Conservation (phyloP, 2,888 invertebrate genomes). For the Aelia acuminata region DNA sequence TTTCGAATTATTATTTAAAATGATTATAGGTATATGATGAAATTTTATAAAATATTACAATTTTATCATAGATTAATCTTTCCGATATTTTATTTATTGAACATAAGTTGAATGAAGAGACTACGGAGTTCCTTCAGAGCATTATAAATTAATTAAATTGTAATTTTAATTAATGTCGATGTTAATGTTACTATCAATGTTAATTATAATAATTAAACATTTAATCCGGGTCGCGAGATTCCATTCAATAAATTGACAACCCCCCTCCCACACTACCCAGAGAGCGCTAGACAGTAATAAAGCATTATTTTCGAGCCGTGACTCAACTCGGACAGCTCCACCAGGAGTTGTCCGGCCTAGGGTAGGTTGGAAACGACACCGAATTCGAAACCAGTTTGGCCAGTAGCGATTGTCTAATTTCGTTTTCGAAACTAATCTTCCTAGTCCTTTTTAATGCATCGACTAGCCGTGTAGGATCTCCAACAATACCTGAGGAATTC, state of each 20-base stretch:
- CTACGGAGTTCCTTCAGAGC: no score
- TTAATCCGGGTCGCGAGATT: neutral
- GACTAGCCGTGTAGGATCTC: neutral
- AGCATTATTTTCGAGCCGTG: neutral
- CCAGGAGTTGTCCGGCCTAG: neutral
- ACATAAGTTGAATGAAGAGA: no score
- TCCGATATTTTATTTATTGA: no score
- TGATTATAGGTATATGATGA: no score
- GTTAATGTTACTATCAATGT: neutral
- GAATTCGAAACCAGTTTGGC: slow-evolving; percentile 33
- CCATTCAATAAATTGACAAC: neutral
- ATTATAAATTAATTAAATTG: neutral
- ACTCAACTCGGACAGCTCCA: neutral
- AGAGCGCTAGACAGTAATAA: neutral
- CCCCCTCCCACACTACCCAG: no score
- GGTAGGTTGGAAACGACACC: neutral
- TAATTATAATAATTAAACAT: neutral
- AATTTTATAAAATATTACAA: no score
- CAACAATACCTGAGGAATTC: neutral
- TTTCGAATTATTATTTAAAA: no score
- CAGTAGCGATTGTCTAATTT: neutral
- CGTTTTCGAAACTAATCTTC: neutral
- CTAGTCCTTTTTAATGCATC: neutral
- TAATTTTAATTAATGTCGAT: neutral
- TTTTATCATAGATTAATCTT: no score